A percentile compares a stretch with the other conserved stretches of the same genome.
Conservation (phyloP, 2,888 invertebrate species). For the Volucella inanis region DNA sequence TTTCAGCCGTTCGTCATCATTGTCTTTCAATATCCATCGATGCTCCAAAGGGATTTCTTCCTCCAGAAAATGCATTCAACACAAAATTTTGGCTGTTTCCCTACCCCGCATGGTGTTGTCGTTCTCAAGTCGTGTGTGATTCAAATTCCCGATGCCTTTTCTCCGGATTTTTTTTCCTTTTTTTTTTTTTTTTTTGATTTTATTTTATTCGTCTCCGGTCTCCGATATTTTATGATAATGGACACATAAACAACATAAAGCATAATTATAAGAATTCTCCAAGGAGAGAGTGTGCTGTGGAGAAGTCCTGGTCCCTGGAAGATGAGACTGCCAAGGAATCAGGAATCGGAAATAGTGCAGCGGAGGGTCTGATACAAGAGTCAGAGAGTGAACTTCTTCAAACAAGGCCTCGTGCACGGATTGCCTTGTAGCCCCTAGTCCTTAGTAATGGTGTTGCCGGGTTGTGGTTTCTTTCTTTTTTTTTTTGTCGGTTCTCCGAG, state of each 20-base stretch:
- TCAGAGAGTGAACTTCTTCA: constrained; percentile 39
- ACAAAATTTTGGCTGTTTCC: neutral
- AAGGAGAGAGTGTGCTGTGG: constrained; percentile 37
- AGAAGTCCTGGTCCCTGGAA: constrained; percentile 28
- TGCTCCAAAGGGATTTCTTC: constrained; percentile 38
- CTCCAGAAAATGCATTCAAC: constrained; percentile 36
- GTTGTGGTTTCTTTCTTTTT: constrained; percentile 36
- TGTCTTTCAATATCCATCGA: constrained; percentile 66
- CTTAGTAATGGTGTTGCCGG: neutral
- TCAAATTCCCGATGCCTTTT: constrained; percentile 1
- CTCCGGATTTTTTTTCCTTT: constrained; percentile 26
- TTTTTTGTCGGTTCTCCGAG: neutral
- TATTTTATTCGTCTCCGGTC: constrained; percentile 65
- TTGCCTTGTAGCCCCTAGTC: constrained; percentile 14
- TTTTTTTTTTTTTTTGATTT: neutral
- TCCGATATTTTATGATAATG: constrained; percentile 75
- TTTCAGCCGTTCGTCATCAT: constrained; percentile 52
- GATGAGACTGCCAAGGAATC: neutral
- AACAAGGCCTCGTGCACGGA: constrained; percentile 42
- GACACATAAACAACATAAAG: constrained; percentile 75
- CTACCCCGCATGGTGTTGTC: constrained; percentile 9
- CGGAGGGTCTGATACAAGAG: constrained; percentile 9
- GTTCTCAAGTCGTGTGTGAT: constrained; percentile 10
- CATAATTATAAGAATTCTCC: constrained; percentile 74
- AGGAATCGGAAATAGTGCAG: neutral